These are phyloP conservation scores for Andrena bucephala DNA, from an alignment of 2,888 invertebrate genomes.

Conservation along the genomic window DNA sequence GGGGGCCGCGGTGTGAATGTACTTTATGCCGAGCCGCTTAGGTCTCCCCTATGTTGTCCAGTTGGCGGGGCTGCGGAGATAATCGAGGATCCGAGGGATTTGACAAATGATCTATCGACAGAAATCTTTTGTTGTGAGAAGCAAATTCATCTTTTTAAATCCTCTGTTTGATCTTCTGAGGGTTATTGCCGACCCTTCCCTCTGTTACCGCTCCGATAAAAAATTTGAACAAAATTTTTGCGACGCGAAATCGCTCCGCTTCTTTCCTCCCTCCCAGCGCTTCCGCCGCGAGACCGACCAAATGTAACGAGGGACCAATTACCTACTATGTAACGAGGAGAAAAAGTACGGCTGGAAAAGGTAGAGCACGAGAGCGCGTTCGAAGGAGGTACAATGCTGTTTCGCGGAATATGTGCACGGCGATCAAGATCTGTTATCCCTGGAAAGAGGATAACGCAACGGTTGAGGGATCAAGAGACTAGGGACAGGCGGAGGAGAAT, in stretches of 20 bases:
- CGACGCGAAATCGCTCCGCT: not conserved
- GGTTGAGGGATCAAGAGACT: slow-evolving; percentile 36
- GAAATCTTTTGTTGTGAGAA: no score
- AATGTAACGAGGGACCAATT: slow-evolving; percentile 16
- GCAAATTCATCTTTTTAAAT: no score
- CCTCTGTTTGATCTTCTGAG: no score
- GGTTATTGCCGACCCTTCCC: no score
- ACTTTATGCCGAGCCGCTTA: not conserved
- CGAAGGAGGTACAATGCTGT: slow-evolving; percentile 30
- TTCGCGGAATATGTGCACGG: slow-evolving; percentile 46
- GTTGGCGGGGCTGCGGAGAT: no score
- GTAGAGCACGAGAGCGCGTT: slow-evolving; percentile 26
- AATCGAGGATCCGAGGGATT: no score
- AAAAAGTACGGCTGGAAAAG: not conserved
- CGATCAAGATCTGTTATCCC: slow-evolving; percentile 50
- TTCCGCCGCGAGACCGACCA: not conserved
- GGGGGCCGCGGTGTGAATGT: not conserved
- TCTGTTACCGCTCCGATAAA: no score
- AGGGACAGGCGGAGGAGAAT: slow-evolving; percentile 35
- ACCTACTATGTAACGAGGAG: no score
- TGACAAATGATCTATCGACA: no score
- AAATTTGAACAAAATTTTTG: no score
- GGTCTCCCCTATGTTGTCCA: not conserved
- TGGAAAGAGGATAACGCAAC: slow-evolving; percentile 49
- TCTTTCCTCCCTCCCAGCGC: no score